phyloP scores from a whole-genome alignment of 2,797 vertebrate genomes.

The Pangasius macronema region DNA sequence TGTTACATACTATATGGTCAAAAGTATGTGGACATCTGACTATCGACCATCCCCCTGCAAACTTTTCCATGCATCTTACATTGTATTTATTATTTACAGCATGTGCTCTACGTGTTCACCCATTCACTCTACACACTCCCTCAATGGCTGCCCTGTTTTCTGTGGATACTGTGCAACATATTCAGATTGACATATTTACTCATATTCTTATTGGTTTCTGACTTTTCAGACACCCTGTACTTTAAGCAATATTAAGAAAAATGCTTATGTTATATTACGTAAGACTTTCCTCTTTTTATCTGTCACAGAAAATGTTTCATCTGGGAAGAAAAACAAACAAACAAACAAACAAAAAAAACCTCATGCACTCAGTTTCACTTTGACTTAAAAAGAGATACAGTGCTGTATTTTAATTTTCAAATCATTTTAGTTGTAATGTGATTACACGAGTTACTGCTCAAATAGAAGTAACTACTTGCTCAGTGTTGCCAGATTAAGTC shows the following conservation, averaged over 20 bases:
- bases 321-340: neutral
- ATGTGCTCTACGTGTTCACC: neutral
- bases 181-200: neutral
- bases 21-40: neutral
- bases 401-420: neutral
- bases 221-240: neutral
- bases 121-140: neutral
- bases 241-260: neutral
- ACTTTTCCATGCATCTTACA: neutral
- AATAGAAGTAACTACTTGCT: neutral
- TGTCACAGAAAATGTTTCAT: neutral
- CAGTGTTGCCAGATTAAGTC: neutral
- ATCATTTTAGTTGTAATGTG: neutral
- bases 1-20: neutral
- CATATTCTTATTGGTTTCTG: neutral
- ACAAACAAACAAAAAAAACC: neutral
- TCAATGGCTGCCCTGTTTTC: neutral
- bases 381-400: no score
- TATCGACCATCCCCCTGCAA: neutral
- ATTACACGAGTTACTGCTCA: neutral
- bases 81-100: neutral
- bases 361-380: no score
- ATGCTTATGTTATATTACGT: neutral
- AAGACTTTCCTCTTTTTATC: neutral
- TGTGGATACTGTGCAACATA: neutral